Percentiles rank a stretch among this genome's conserved stretches.
Evolutionary conservation across 2,797 vertebrate genomes (phyloP).

Genomic region (Sebastes diaconus): DNA sequence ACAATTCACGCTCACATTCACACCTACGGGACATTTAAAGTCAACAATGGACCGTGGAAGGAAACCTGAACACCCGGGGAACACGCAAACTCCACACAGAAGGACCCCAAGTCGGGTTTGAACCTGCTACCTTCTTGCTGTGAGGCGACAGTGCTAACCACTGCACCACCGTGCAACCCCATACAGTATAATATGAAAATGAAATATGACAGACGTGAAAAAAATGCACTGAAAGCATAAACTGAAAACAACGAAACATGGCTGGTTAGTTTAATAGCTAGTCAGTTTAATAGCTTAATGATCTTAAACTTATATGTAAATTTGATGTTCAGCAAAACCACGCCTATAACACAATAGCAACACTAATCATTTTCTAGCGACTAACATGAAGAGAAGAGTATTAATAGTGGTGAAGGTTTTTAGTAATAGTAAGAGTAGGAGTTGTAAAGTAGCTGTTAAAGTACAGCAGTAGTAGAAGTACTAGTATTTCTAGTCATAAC

Average conservation of each 20-base stretch:
- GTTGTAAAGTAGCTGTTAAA: not conserved
- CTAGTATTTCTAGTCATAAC: not conserved
- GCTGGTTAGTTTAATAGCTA: not conserved
- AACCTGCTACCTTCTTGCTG: too few species aligned
- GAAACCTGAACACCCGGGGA: too few species aligned
- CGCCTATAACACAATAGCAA: not conserved
- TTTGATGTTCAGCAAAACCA: not conserved
- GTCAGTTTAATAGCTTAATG: not conserved
- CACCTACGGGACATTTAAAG: too few species aligned
- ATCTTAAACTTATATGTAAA: not conserved
- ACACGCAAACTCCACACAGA: too few species aligned
- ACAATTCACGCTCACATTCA: too few species aligned
- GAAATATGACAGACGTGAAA: not conserved
- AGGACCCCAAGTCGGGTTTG: too few species aligned
- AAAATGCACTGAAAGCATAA: not conserved
- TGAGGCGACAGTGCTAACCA: too few species aligned
- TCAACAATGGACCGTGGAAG: too few species aligned
- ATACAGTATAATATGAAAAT: not conserved
- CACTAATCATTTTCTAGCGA: not conserved
- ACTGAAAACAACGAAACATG: not conserved
- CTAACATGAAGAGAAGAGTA: not conserved
- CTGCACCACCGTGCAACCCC: too few species aligned
- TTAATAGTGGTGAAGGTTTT: too few species aligned
- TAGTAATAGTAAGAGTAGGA: not conserved
- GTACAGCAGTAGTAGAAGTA: not conserved